phyloP scores from a whole-genome alignment of 30 jellyfish, hydroid and myxozoan genomes.

The Aurelia aurita complex sp. Pacific region DNA sequence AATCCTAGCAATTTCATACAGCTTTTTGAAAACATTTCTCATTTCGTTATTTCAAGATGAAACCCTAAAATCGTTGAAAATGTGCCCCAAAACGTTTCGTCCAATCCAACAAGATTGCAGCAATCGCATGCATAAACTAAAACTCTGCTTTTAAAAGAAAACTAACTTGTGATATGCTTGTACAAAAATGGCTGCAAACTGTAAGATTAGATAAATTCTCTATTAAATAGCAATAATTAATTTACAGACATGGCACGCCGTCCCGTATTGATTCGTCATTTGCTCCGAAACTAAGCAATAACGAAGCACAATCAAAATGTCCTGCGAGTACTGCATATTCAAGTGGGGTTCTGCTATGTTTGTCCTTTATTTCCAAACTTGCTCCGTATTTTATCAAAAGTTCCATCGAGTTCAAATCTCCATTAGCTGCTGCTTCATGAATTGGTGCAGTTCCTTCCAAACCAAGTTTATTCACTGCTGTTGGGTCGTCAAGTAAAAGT shows the following conservation, averaged over 20 bases:
- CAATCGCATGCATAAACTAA: too few relatives aligned
- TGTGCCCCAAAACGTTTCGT: too few relatives aligned
- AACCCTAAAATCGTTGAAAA: too few relatives aligned
- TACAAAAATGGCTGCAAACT: too few relatives aligned
- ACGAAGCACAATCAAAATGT: slow-evolving; percentile 86
- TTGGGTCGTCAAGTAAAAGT: slow-evolving; percentile 50
- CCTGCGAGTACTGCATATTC: slow-evolving; percentile 88
- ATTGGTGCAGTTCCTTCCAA: slow-evolving; percentile 85
- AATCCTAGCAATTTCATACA: too few relatives aligned
- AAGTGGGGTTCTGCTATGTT: slow-evolving; percentile 41
- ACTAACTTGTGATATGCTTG: too few relatives aligned
- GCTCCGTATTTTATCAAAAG: slow-evolving; percentile 78
- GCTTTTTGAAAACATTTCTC: too few relatives aligned
- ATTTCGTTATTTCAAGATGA: too few relatives aligned
- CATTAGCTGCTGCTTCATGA: slow-evolving; percentile 87
- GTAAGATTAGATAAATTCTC: too few relatives aligned
- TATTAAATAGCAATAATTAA: neutral
- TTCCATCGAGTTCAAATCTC: slow-evolving; percentile 46
- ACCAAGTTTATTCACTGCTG: slow-evolving; percentile 61
- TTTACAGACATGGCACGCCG: slow-evolving; percentile 56
- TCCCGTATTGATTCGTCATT: slow-evolving; percentile 52
- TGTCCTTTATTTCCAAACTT: slow-evolving; percentile 52
- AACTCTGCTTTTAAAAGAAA: too few relatives aligned
- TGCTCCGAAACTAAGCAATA: slow-evolving; percentile 74
- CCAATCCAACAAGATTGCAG: too few relatives aligned